phyloP scores from a whole-genome alignment of 2,888 invertebrate genomes.

The Caenorhabditis angaria region DNA sequence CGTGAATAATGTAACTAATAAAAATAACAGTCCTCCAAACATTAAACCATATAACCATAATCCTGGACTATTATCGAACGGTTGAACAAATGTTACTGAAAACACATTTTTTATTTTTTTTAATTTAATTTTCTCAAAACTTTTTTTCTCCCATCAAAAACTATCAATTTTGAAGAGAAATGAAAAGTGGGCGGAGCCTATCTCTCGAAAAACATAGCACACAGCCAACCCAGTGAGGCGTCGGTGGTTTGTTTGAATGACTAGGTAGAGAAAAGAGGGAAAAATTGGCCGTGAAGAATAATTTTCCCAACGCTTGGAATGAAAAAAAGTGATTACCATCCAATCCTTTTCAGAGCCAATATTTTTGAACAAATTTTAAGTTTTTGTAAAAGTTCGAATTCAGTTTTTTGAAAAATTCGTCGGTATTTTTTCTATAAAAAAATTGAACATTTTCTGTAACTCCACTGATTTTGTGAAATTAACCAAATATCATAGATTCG shows the following conservation, averaged over 20 bases:
- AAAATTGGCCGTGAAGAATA: conserved; percentile 27
- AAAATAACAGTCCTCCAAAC: conserved; percentile 44
- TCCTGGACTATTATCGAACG: conserved; percentile 42
- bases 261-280: neutral
- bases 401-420: no score
- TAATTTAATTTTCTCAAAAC: no score
- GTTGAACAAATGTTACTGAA: conserved; percentile 36
- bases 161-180: neutral
- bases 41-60: conserved; percentile 48
- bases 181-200: conserved; percentile 31
- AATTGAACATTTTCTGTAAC: no score
- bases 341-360: conserved; percentile 44
- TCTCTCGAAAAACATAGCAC: conserved; percentile 21
- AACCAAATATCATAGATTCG: no score
- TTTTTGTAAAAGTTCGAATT: no score
- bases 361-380: conserved; percentile 1
- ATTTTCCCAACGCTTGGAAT: conserved; percentile 46
- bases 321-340: conserved; percentile 34
- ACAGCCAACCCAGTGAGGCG: conserved; percentile 24
- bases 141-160: no score
- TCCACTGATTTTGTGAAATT: no score
- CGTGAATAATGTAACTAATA: conserved; percentile 54
- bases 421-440: no score
- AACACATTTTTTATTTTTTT: conserved; percentile 6
- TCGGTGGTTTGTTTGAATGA: conserved; percentile 19